Evolutionary conservation across 2,888 invertebrate genomes (phyloP), one percentile per base, ranked within the genome.

Genomic region (Anodontia alba): DNA sequence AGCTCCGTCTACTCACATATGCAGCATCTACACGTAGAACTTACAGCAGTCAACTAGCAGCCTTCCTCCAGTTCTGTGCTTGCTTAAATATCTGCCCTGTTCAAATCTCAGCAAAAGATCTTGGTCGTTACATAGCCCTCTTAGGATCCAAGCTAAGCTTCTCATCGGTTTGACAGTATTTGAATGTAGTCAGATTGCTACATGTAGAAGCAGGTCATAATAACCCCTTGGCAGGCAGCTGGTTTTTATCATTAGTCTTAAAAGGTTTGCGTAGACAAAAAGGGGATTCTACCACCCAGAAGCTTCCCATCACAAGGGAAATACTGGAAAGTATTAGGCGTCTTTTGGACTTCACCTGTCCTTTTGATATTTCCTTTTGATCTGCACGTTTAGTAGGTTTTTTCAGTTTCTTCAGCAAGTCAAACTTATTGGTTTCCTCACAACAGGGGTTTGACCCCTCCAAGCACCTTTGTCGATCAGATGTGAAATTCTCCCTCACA

Each of bases 11-110:
- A 17, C 71, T 51, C 0, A 33, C 67, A 2, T 73, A 76, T 62
- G 75, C 80, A n/a, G 75, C 72, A 26, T 80, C 80, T 20, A 76
- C 80, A 1, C 70, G 76, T 26, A 33, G 68, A 3, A 80, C 80
- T 15, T 76, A 80, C 68, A 36, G 31, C 3, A 31, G 36, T 0
- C 75, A 80, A n/a, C 78, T 67, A 17, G 7, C 38, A 29, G 26
- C 38, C 23, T 78, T 73, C 42, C 73, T 68, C 17, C n/a, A 33
- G n/a, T 80, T 75, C 67, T 80, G 75, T 43, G 49, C 7, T 20
- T 3, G 31, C 62, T 20, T 62, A 7, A 62, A 62, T 20, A 31
- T 62, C 5, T 2, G 1, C 3, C 62, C 33, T 12, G 31, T 62
- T 3, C 62, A 31, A 31, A 62, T 62, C 20, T 62, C 33, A 1